A percentile compares a stretch with the other conserved stretches of the same genome.
Conservation (phyloP, 2,113 vertebrate genomes). For the mouse (Mus musculus) region DNA sequence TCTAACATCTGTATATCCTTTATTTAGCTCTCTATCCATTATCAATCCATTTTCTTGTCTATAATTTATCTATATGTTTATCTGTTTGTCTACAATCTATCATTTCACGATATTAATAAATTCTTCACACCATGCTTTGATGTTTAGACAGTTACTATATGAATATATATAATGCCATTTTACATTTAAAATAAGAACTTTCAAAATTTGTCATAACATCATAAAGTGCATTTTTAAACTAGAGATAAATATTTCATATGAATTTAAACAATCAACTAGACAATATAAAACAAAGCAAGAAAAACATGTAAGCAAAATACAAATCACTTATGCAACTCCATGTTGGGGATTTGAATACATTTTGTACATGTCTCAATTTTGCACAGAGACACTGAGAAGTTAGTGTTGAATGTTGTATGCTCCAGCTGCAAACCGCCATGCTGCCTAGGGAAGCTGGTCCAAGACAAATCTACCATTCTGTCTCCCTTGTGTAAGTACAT, state of each 20-base stretch:
- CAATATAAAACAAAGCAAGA: neutral
- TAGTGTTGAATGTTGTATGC: neutral
- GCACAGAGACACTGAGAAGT: neutral
- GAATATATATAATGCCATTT: neutral
- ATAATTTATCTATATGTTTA: neutral
- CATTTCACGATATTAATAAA: neutral
- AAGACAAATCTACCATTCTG: neutral
- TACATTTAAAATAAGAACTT: neutral
- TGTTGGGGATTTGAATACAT: neutral
- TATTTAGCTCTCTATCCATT: neutral
- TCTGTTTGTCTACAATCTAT: neutral
- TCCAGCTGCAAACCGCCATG: neutral
- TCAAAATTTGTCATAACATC: neutral
- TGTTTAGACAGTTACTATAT: neutral
- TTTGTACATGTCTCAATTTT: neutral
- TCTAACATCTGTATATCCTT: neutral
- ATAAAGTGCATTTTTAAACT: neutral
- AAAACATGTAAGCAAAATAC: no score
- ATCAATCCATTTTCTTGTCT: neutral
- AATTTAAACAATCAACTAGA: neutral
- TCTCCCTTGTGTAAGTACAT: neutral
- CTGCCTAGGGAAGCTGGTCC: neutral
- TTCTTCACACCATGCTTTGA: neutral
- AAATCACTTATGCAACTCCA: neutral
- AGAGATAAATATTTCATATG: neutral